Conservation (phyloP, 2,797 vertebrate genomes). For the Lerista edwardsae region DNA sequence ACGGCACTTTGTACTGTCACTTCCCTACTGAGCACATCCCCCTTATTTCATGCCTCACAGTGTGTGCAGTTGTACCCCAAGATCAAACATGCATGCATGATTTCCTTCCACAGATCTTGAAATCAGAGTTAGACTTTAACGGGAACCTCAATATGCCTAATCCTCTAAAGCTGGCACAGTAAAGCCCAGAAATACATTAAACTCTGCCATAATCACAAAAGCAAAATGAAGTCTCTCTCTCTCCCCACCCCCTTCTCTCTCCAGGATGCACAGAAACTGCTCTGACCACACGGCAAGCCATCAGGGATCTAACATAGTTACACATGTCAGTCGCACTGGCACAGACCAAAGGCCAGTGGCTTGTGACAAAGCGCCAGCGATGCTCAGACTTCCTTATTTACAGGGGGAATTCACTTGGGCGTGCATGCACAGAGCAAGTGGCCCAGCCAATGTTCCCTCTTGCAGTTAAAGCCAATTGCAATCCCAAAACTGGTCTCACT, state of each 20-base stretch:
- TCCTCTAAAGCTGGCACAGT: conserved; percentile 53
- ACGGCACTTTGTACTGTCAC: conserved; percentile 73
- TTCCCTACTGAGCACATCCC: conserved; percentile 69
- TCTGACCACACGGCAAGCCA: conserved; percentile 51
- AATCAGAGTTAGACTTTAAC: conserved; percentile 71
- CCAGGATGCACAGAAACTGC: conserved; percentile 29
- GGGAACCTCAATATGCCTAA: conserved; percentile 64
- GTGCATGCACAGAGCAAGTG: not conserved
- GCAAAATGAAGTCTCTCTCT: not conserved
- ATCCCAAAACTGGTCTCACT: not conserved
- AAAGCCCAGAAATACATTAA: conserved; percentile 52
- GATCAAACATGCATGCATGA: conserved; percentile 72
- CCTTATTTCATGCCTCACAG: conserved; percentile 73
- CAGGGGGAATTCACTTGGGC: not conserved
- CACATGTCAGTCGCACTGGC: conserved; percentile 9
- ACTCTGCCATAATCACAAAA: conserved; percentile 45
- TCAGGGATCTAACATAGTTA: conserved; percentile 35
- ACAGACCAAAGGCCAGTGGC: conserved; percentile 29
- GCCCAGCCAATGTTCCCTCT: not conserved
- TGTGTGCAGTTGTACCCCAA: conserved; percentile 69
- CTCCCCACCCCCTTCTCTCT: not conserved
- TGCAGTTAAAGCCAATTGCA: conserved; percentile 4
- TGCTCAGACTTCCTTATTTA: not conserved
- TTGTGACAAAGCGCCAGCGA: not conserved
- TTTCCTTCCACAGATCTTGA: conserved; percentile 74